phyloP scores from a whole-genome alignment of 2,797 vertebrate species.

The Thamnophis elegans region DNA sequence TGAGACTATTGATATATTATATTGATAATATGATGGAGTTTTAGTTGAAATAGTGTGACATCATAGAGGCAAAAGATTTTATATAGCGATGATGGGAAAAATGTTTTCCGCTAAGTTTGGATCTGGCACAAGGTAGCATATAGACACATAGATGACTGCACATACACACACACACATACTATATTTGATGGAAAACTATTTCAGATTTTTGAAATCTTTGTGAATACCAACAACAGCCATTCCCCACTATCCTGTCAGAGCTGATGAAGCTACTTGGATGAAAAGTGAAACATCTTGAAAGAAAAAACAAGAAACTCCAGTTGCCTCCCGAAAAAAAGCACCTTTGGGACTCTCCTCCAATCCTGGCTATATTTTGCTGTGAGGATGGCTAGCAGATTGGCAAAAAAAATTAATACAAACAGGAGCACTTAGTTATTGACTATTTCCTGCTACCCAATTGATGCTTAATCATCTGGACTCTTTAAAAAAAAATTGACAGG shows the following conservation, averaged over 20 bases:
- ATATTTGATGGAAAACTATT: background rate
- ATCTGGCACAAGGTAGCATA: background rate
- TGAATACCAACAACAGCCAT: too few species aligned
- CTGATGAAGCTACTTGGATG: too few species aligned
- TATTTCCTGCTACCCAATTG: background rate
- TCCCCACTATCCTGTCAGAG: too few species aligned
- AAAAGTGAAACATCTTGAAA: too few species aligned
- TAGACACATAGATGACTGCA: background rate
- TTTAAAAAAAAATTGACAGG: background rate
- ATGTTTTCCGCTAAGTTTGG: background rate
- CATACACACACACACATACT: background rate
- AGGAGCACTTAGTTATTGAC: background rate
- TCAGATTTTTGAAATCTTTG: background rate
- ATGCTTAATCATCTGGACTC: background rate
- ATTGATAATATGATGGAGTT: background rate
- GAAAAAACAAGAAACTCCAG: too few species aligned
- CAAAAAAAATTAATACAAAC: background rate
- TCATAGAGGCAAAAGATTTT: background rate
- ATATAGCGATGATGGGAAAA: background rate
- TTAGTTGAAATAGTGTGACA: background rate
- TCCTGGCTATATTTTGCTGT: background rate
- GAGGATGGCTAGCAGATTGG: background rate
- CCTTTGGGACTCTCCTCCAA: background rate
- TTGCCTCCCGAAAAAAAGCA: too few species aligned
- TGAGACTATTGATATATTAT: background rate